These are phyloP conservation scores for Tetranychus cinnabarinus DNA, from an alignment of 1,140 invertebrate species.

Conservation along the genomic window DNA sequence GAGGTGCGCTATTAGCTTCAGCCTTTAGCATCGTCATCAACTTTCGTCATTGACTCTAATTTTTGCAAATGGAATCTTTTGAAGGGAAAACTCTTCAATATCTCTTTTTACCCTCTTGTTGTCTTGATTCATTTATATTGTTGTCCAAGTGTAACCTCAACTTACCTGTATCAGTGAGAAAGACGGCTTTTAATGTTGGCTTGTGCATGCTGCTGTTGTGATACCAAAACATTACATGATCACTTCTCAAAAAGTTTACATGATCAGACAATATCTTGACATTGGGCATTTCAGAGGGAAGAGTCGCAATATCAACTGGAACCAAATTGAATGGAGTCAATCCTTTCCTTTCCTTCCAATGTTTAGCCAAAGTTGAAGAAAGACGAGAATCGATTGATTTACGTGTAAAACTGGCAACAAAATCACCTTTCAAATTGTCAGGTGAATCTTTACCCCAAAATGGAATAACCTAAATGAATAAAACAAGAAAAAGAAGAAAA, in stretches of 20 bases:
- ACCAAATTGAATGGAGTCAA: neutral
- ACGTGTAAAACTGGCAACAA: neutral
- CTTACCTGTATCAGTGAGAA: conserved; percentile 23
- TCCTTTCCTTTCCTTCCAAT: neutral
- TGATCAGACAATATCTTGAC: neutral
- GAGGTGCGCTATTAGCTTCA: too few species aligned
- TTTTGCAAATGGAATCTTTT: too few species aligned
- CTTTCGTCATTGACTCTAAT: too few species aligned
- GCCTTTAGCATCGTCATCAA: too few species aligned
- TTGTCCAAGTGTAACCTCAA: too few species aligned
- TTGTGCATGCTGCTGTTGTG: conserved; percentile 9
- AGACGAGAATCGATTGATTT: neutral
- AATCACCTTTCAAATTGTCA: conserved; percentile 1
- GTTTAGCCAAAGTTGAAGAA: neutral
- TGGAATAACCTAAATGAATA: neutral
- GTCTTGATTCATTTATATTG: too few species aligned
- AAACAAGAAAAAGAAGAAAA: neutral
- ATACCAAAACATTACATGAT: conserved; percentile 19
- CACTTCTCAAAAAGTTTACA: conserved; percentile 16
- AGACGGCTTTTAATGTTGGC: conserved; percentile 17
- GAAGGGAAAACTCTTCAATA: too few species aligned
- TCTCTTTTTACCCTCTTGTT: too few species aligned
- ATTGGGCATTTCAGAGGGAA: neutral
- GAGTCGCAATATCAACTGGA: neutral
- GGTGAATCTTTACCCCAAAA: neutral